phyloP scores from a whole-genome alignment of 2,113 vertebrate species.

The Centropus bengalensis region DNA sequence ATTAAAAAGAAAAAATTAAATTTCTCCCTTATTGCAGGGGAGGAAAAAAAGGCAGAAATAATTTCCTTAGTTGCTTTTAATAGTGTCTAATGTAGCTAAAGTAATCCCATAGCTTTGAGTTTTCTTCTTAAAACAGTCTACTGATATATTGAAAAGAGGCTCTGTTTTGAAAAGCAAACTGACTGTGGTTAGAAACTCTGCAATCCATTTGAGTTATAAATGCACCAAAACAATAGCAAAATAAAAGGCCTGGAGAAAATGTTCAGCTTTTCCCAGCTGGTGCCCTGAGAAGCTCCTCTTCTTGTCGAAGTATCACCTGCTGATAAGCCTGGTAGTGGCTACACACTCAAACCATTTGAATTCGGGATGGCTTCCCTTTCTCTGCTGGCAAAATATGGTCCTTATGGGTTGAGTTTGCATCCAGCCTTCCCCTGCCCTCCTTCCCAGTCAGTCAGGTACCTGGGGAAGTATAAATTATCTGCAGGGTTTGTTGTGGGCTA shows the following conservation, averaged over 20 bases:
- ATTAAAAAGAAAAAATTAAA: background rate
- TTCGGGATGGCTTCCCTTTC: background rate
- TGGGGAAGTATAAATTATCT: background rate
- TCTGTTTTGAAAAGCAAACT: background rate
- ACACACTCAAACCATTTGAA: rapidly evolving
- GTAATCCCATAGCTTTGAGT: background rate
- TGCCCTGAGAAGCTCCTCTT: background rate
- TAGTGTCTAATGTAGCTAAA: background rate
- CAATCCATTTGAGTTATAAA: background rate
- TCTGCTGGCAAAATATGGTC: background rate
- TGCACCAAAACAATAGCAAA: background rate
- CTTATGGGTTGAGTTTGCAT: background rate
- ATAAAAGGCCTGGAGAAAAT: background rate
- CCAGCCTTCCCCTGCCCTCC: background rate
- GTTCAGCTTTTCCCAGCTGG: rapidly evolving
- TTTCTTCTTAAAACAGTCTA: background rate
- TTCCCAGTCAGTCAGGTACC: background rate
- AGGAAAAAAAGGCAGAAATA: background rate
- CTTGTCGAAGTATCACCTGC: background rate
- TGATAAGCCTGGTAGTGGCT: background rate
- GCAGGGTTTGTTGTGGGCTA: background rate
- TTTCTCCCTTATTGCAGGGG: background rate
- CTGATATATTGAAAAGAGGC: background rate
- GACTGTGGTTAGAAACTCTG: background rate
- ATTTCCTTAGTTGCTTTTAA: background rate